Percentiles rank a stretch among this genome's conserved stretches.
phyloP scores from a whole-genome alignment of 2,113 vertebrate species.

The Bettongia penicillata region DNA sequence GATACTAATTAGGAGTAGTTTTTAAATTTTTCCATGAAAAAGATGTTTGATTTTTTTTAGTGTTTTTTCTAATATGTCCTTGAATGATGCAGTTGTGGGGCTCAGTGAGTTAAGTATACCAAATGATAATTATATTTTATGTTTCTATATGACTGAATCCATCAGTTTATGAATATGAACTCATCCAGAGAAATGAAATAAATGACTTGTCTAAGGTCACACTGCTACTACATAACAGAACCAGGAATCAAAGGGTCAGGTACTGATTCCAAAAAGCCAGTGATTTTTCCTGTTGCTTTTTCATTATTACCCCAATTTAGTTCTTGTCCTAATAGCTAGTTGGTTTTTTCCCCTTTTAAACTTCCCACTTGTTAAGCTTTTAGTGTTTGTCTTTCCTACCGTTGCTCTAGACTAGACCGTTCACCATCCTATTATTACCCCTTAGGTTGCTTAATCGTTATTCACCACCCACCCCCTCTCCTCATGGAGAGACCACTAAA shows the following conservation, averaged over 20 bases:
- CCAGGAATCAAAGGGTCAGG: neutral
- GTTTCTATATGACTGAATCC: neutral
- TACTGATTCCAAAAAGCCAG: neutral
- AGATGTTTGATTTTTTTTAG: neutral
- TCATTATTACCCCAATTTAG: neutral
- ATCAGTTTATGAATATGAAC: neutral
- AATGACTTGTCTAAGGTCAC: neutral
- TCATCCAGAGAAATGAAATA: neutral
- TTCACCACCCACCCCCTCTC: neutral
- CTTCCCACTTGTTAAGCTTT: neutral
- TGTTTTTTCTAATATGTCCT: neutral
- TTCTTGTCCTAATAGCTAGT: neutral
- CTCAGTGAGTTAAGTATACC: neutral
- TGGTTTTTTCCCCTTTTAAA: neutral
- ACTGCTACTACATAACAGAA: neutral
- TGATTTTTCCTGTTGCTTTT: neutral
- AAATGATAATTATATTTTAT: neutral
- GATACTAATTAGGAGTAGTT: neutral
- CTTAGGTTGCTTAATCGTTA: too few relatives aligned
- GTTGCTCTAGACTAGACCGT: neutral
- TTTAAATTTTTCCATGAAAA: neutral
- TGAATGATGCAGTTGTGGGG: neutral
- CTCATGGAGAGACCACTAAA: neutral
- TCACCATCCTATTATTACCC: neutral
- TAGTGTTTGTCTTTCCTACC: neutral